Evolutionary conservation across 2,888 invertebrate species (phyloP).

Genomic region (Hemistola chrysoprasaria): DNA sequence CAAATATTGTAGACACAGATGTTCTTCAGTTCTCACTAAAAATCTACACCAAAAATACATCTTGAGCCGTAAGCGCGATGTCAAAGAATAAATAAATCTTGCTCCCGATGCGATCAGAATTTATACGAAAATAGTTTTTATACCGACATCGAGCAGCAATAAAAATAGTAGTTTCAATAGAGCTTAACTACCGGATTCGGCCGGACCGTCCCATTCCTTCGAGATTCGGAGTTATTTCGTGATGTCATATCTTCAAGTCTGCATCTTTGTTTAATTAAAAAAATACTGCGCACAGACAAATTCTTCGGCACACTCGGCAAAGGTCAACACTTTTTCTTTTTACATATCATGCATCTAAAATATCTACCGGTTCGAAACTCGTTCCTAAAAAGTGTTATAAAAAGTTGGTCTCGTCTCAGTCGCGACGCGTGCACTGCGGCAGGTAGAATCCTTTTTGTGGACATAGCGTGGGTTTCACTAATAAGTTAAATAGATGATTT

Average conservation of each 20-base stretch:
- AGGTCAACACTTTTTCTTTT: constrained; percentile 12
- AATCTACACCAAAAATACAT: constrained; percentile 3
- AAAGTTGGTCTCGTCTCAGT: constrained; percentile 18
- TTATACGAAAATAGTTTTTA: constrained; percentile 49
- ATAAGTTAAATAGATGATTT: neutral
- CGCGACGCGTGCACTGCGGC: constrained; percentile 44
- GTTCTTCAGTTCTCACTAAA: no score
- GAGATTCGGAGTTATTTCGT: constrained; percentile 67
- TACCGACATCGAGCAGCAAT: constrained; percentile 58
- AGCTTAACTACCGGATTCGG: constrained; percentile 74
- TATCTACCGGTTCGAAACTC: constrained; percentile 18
- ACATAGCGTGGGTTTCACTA: constrained; percentile 5
- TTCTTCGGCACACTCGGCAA: constrained; percentile 12
- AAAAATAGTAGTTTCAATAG: constrained; percentile 72
- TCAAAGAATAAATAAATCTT: constrained; percentile 13
- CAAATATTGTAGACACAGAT: no score
- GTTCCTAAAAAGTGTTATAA: constrained; percentile 34
- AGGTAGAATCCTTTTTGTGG: constrained; percentile 29
- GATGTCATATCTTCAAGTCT: constrained; percentile 59
- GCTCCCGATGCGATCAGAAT: constrained; percentile 22
- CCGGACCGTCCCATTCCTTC: constrained; percentile 40
- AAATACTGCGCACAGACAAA: constrained; percentile 12
- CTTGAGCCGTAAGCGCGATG: neutral
- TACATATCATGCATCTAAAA: constrained; percentile 3
- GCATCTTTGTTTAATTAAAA: constrained; percentile 32